Conservation (phyloP, 2,888 invertebrate species). For the Microctonus brassicae region DNA sequence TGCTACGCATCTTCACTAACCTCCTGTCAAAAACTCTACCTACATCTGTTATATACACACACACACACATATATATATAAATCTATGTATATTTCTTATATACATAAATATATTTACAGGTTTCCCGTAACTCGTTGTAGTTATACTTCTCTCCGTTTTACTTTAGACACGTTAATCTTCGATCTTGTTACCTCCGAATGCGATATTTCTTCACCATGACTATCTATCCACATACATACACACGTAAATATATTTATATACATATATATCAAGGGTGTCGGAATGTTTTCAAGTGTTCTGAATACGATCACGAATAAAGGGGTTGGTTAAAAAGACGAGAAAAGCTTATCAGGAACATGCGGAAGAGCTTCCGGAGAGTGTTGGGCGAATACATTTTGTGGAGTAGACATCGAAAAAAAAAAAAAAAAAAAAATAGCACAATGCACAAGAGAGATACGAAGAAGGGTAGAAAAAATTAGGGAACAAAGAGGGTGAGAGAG, state of each 20-base stretch:
- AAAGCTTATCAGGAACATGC: slow-evolving; percentile 47
- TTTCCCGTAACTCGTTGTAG: not conserved
- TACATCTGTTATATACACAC: not conserved
- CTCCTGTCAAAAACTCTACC: not conserved
- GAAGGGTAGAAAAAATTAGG: too few relatives aligned
- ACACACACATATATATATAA: not conserved
- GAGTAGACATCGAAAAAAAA: slow-evolving; percentile 25
- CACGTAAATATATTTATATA: not conserved
- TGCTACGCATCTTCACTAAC: not conserved
- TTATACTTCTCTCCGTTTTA: slow-evolving; percentile 32
- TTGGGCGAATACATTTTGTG: slow-evolving; percentile 53
- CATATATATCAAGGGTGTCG: not conserved
- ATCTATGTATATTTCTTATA: too few relatives aligned
- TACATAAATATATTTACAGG: not conserved
- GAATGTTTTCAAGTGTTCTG: not conserved
- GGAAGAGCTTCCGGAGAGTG: slow-evolving; percentile 49
- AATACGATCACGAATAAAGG: not conserved
- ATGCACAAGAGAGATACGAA: not conserved
- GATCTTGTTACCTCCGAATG: slow-evolving; percentile 12
- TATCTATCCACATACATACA: not conserved
- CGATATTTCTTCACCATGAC: not conserved
- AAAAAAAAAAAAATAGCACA: slow-evolving; percentile 25
- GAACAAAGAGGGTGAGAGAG: slow-evolving; percentile 1
- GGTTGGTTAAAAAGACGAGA: slow-evolving; percentile 29
- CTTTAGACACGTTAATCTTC: slow-evolving; percentile 33